Percentiles rank a stretch among this genome's conserved stretches.
These are phyloP conservation scores for Gymnopithys bicolor DNA, from an alignment of 2,797 vertebrate species.

Conservation along the genomic window DNA sequence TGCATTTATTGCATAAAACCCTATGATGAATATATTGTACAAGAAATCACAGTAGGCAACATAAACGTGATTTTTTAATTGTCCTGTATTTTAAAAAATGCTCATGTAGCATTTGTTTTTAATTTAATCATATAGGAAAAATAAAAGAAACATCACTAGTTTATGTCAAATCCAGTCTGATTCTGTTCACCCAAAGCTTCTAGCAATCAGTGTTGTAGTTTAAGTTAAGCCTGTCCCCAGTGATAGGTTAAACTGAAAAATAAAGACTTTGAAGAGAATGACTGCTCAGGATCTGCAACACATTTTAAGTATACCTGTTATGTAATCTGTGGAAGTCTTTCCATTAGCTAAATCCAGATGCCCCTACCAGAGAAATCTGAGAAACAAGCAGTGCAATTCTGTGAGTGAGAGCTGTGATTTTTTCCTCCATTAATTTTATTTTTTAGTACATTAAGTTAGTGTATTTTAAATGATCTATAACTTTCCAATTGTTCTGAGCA, in stretches of 20 bases:
- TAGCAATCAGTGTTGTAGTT: background rate
- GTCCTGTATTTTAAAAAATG: background rate
- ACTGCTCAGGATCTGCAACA: background rate
- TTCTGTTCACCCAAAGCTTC: background rate
- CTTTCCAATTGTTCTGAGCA: constrained; percentile 65
- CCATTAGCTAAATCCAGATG: background rate
- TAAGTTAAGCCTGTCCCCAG: background rate
- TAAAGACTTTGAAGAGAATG: background rate
- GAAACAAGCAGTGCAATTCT: background rate
- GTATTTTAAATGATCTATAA: background rate
- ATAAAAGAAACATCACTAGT: background rate
- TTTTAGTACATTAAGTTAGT: background rate
- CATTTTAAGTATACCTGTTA: background rate
- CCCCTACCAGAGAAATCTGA: background rate
- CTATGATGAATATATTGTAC: background rate
- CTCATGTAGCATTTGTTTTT: background rate
- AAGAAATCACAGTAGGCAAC: background rate
- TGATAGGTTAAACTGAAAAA: background rate
- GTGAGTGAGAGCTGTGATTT: background rate
- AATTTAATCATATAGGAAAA: background rate
- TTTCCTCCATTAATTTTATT: background rate
- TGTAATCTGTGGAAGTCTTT: background rate
- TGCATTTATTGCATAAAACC: background rate
- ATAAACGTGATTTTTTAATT: background rate
- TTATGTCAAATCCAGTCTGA: background rate